Conservation (phyloP, 2,888 invertebrate species). For the Lochmaea capreae region DNA sequence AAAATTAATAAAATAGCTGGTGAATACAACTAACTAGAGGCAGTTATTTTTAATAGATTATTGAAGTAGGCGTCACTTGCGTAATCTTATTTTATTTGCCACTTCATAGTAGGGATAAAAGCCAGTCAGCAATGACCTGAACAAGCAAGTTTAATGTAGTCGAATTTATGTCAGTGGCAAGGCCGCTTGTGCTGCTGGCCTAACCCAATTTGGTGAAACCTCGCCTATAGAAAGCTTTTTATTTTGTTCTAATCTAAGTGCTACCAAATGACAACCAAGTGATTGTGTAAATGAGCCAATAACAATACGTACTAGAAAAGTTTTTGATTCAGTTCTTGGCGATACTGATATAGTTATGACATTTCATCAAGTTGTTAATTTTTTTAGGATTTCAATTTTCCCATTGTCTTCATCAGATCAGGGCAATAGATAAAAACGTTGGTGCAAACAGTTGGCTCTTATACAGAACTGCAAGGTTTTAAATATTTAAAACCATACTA, state of each 20-base stretch:
- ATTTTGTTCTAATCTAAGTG: conserved; percentile 28
- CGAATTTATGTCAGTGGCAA: too few relatives aligned
- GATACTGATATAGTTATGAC: not conserved
- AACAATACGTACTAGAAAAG: conserved; percentile 5
- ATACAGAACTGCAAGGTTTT: too few relatives aligned
- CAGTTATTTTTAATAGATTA: conserved; percentile 10
- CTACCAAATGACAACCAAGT: conserved; percentile 33
- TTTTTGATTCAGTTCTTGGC: conserved; percentile 4
- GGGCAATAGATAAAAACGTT: too few relatives aligned
- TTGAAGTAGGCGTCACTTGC: conserved; percentile 31
- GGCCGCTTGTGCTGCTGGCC: too few relatives aligned
- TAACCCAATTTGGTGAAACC: conserved; percentile 12
- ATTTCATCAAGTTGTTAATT: not conserved
- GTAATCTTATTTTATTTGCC: conserved; percentile 33
- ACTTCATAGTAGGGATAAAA: conserved; percentile 9
- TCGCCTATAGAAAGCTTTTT: conserved; percentile 29
- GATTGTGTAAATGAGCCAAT: conserved; percentile 37
- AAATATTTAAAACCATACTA: too few relatives aligned
- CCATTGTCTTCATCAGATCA: too few relatives aligned
- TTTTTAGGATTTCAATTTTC: not conserved
- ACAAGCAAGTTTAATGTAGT: too few relatives aligned
- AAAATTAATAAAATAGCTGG: not conserved
- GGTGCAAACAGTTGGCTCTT: too few relatives aligned
- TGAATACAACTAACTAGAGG: conserved; percentile 5
- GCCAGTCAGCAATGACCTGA: too few relatives aligned